A percentile compares a stretch with the other conserved stretches of the same genome.
Conservation (phyloP, 2,113 vertebrate genomes). For the Campylomormyrus numenius region DNA sequence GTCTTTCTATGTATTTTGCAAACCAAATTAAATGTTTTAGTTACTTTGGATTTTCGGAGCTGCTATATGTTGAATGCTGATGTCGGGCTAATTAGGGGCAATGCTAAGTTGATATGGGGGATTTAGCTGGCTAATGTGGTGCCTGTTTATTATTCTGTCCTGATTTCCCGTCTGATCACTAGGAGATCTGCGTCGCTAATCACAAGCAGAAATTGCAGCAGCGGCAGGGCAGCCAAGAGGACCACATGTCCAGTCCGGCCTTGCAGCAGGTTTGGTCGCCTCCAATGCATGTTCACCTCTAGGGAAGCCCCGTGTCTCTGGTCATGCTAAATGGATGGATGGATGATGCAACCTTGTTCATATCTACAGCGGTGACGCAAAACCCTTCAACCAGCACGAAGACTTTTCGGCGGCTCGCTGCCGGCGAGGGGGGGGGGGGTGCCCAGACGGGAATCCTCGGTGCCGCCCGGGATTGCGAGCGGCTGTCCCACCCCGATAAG, state of each 20-base stretch:
- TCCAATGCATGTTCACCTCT: neutral
- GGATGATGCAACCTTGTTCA: neutral
- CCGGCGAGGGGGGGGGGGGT: neutral
- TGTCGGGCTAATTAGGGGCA: neutral
- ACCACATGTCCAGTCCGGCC: constrained; percentile 55
- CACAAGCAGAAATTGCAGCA: constrained; percentile 85
- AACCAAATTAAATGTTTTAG: neutral
- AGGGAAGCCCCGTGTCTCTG: neutral
- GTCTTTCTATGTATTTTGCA: neutral
- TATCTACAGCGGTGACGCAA: neutral
- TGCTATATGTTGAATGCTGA: neutral
- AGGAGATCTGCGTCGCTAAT: constrained; percentile 92
- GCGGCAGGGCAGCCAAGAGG: constrained; percentile 55
- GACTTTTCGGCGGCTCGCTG: neutral
- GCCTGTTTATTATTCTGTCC: neutral
- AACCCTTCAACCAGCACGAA: neutral
- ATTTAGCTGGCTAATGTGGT: neutral
- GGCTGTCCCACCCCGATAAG: neutral
- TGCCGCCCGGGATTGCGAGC: neutral
- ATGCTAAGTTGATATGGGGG: neutral
- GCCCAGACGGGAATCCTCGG: neutral
- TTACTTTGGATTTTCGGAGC: neutral
- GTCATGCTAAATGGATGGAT: neutral
- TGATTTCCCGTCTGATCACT: constrained; percentile 12
- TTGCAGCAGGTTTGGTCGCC: constrained; percentile 58